phyloP scores from a whole-genome alignment of 1,140 invertebrate species.

The Bombus turneri region DNA sequence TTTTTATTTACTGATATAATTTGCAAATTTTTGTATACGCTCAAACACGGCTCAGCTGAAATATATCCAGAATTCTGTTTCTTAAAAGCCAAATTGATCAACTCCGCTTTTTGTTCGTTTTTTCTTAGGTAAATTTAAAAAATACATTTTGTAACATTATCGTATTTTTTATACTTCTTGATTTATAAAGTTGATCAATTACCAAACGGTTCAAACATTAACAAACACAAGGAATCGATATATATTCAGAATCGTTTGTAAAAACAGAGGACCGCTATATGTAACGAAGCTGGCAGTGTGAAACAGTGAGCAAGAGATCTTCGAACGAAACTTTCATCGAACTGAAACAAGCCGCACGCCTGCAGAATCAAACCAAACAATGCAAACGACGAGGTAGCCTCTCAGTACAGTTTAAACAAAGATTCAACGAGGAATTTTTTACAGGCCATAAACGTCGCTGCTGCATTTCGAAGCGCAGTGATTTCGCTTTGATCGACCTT shows the following conservation, averaged over 20 bases:
- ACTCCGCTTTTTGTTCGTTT: neutral
- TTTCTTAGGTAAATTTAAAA: neutral
- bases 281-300: neutral
- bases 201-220: neutral
- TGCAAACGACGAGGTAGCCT: neutral
- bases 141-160: neutral
- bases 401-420: slow-evolving; percentile 27
- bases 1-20: neutral
- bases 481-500: slow-evolving; percentile 78
- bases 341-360: neutral
- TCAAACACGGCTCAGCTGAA: neutral
- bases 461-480: slow-evolving; percentile 57
- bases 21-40: no score
- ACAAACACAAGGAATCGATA: neutral
- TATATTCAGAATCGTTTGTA: neutral
- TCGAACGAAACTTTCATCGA: neutral
- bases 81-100: neutral
- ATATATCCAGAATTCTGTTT: neutral
- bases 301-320: neutral
- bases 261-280: neutral
- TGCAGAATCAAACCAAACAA: neutral
- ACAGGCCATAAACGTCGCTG: slow-evolving; percentile 41
- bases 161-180: neutral
- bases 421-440: slow-evolving; percentile 35
- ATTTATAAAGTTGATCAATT: neutral